phyloP scores from a whole-genome alignment of 2,113 vertebrate species.

The Peucedramus taeniatus region DNA sequence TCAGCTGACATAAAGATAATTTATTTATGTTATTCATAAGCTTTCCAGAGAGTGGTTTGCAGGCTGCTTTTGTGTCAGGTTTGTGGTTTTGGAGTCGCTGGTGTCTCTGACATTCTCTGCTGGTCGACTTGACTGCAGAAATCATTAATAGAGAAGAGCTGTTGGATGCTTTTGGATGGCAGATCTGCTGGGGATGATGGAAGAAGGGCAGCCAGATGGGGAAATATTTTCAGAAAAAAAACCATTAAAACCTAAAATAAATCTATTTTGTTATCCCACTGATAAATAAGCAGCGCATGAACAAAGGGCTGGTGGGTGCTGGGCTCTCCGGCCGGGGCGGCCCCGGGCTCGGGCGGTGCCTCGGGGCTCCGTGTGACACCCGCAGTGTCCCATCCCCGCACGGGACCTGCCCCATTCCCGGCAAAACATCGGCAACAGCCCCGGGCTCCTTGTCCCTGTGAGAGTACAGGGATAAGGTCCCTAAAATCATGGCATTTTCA shows the following conservation, averaged over 20 bases:
- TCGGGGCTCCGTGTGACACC: too few relatives aligned
- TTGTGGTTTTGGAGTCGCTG: neutral
- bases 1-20: neutral
- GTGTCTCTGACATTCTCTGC: neutral
- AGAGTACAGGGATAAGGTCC: too few relatives aligned
- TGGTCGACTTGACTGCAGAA: neutral
- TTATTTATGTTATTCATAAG: neutral
- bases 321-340: too few relatives aligned
- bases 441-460: too few relatives aligned
- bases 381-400: too few relatives aligned
- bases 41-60: neutral
- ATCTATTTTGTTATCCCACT: neutral
- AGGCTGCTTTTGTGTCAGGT: neutral
- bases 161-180: slow-evolving; percentile 23
- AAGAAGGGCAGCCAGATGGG: slow-evolving; percentile 14
- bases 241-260: neutral
- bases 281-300: neutral
- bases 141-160: neutral
- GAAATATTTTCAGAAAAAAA: slow-evolving; percentile 15
- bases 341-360: too few relatives aligned
- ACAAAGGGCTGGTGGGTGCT: accelerated
- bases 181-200: slow-evolving; percentile 2
- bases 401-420: too few relatives aligned
- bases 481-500: too few relatives aligned
- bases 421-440: too few relatives aligned